Percentiles rank a stretch among this genome's conserved stretches.
Conservation (phyloP, 2,888 invertebrate genomes). For the Emmelina monodactyla region DNA sequence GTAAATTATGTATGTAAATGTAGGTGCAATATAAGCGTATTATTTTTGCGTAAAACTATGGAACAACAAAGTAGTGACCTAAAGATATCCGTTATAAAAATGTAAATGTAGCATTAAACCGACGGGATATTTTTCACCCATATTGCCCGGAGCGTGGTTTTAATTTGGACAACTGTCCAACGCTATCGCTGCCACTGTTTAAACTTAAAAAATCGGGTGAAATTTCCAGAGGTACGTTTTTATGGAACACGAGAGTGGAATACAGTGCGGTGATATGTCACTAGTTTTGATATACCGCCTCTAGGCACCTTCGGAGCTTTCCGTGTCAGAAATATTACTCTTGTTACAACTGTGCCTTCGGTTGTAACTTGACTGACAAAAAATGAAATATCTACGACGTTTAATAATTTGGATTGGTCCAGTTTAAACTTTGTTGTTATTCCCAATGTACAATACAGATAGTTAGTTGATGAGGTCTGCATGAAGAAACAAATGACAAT, state of each 20-base stretch:
- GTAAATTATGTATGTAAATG: too few species aligned
- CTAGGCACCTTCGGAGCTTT: conserved; percentile 10
- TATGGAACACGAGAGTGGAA: conserved; percentile 13
- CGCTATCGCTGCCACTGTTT: conserved; percentile 28
- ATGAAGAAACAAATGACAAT: too few species aligned
- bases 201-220: conserved; percentile 24
- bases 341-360: background rate
- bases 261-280: conserved; percentile 26
- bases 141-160: conserved; percentile 24
- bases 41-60: too few species aligned
- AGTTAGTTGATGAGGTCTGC: too few species aligned
- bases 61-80: background rate
- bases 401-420: too few species aligned
- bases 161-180: conserved; percentile 27
- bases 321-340: conserved; percentile 2
- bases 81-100: conserved; percentile 1
- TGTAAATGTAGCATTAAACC: conserved; percentile 4
- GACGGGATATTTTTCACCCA: conserved; percentile 22
- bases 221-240: conserved; percentile 22
- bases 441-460: too few species aligned
- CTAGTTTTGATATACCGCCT: conserved; percentile 31
- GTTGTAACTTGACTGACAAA: too few species aligned
- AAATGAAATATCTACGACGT: too few species aligned
- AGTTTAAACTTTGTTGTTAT: too few species aligned
- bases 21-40: too few species aligned